phyloP scores from a whole-genome alignment of 2,888 invertebrate genomes.

The Amphiduros pacificus region DNA sequence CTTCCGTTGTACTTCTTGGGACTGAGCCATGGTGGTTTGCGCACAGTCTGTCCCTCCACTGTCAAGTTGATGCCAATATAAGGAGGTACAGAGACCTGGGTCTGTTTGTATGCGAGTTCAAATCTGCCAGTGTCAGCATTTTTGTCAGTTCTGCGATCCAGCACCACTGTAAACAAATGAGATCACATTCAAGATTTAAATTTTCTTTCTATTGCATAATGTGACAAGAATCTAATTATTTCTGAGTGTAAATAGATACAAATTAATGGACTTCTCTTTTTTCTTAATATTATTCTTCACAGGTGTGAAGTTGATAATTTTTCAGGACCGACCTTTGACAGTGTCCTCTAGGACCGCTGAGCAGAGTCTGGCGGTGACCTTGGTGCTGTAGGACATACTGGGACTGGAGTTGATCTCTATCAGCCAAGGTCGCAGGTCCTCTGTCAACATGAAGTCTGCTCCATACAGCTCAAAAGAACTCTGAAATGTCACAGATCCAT shows the following conservation, averaged over 20 bases:
- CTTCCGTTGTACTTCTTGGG: not conserved
- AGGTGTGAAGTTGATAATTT: not conserved
- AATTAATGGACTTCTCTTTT: not conserved
- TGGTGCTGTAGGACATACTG: conserved; percentile 79
- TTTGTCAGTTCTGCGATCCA: conserved; percentile 56
- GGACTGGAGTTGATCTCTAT: conserved; percentile 93
- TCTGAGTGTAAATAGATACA: not conserved
- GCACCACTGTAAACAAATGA: conserved; percentile 48
- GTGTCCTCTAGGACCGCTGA: conserved; percentile 80
- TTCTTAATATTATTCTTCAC: not conserved
- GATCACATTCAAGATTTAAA: not conserved
- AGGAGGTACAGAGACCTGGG: conserved; percentile 54
- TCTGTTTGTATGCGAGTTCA: conserved; percentile 58
- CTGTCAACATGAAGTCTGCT: conserved; percentile 86
- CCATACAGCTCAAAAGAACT: conserved; percentile 89
- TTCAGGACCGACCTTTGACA: conserved; percentile 76
- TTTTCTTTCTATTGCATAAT: not conserved
- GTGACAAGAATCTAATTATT: not conserved
- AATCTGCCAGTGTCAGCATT: conserved; percentile 57
- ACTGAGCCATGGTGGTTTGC: conserved; percentile 16
- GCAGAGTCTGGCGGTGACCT: conserved; percentile 81
- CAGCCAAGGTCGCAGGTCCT: conserved; percentile 80
- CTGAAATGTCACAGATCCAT: conserved; percentile 55
- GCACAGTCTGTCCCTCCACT: conserved; percentile 33
- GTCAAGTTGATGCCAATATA: conserved; percentile 58